Conservation (phyloP, 2,888 invertebrate species). For the Pecten maximus region DNA sequence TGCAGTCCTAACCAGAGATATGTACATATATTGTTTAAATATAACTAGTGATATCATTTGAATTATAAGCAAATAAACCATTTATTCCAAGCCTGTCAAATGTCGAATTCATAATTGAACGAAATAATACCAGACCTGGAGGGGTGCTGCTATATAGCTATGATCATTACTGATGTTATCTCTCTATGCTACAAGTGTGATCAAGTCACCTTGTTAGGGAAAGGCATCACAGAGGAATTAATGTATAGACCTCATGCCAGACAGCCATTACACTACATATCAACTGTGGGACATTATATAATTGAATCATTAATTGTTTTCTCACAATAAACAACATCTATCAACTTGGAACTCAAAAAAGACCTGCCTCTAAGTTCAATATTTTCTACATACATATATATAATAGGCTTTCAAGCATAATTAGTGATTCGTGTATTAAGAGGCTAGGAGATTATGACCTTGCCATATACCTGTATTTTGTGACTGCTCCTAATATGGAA, state of each 20-base stretch:
- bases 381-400: not conserved
- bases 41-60: not conserved
- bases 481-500: not conserved
- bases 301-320: slow-evolving; percentile 5
- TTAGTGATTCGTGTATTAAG: not conserved
- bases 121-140: not conserved
- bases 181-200: not conserved
- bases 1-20: not conserved
- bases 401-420: not conserved
- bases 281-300: not conserved
- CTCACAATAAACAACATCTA: not conserved
- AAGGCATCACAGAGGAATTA: not conserved
- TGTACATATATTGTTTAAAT: not conserved
- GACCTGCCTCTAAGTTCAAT: not conserved
- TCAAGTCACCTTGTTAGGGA: not conserved
- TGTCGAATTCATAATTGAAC: not conserved
- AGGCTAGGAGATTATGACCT: not conserved
- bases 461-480: not conserved
- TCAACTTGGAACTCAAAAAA: not conserved
- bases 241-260: not conserved
- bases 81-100: not conserved
- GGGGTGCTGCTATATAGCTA: not conserved
- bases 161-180: slow-evolving; percentile 8
- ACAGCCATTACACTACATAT: not conserved
- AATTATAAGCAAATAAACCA: not conserved